Evolutionary conservation across 2,113 vertebrate species (phyloP).

Genomic region (Crotalus horridus): DNA sequence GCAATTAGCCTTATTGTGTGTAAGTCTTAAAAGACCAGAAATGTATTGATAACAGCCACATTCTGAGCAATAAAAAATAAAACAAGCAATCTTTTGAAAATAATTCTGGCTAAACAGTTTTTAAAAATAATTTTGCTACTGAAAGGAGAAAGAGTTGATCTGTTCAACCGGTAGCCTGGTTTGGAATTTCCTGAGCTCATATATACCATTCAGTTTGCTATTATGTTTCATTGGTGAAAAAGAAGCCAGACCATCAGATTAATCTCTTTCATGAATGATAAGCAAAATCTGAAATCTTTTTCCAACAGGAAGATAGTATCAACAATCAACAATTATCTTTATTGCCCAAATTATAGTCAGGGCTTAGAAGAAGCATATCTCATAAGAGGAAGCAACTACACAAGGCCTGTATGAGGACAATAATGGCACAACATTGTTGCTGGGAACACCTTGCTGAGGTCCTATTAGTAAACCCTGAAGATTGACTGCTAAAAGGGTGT

Average conservation of each 20-base stretch:
- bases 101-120: not conserved
- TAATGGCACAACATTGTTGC: conserved; percentile 1
- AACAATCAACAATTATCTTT: conserved; percentile 16
- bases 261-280: not conserved
- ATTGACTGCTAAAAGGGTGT: conserved; percentile 2
- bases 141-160: not conserved
- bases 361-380: conserved; percentile 3
- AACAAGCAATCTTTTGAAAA: not conserved
- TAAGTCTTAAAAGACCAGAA: not conserved
- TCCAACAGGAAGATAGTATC: not conserved
- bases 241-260: not conserved
- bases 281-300: conserved; percentile 2
- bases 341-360: not conserved
- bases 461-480: not conserved
- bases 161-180: not conserved
- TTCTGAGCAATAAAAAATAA: not conserved
- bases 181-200: not conserved
- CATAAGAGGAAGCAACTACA: conserved; percentile 5
- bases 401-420: not conserved
- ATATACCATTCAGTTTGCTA: not conserved
- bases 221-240: not conserved
- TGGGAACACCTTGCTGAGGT: conserved; percentile 19
- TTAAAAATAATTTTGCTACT: conserved; percentile 23
- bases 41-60: not conserved
- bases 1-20: not conserved